Evolutionary conservation across 2,797 vertebrate genomes (phyloP).

Genomic region (Manis javanica): DNA sequence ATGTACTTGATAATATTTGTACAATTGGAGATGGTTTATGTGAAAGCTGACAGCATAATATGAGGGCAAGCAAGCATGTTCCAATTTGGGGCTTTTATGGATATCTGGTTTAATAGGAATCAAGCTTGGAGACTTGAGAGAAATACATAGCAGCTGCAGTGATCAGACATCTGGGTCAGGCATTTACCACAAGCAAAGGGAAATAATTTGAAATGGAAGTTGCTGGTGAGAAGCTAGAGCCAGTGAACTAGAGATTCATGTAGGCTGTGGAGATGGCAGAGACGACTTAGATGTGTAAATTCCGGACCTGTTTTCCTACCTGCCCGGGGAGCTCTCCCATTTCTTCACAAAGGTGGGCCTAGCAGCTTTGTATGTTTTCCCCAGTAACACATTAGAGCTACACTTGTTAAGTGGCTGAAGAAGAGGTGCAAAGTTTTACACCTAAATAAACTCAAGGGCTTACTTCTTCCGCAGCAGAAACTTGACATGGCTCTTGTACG

Average conservation of each 20-base stretch:
- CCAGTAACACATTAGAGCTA: background rate
- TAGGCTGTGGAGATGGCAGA: background rate
- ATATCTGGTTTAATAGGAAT: background rate
- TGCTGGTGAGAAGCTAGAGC: background rate
- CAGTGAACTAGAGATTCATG: background rate
- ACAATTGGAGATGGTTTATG: background rate
- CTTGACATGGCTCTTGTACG: background rate
- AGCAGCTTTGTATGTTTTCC: background rate
- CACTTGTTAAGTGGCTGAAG: background rate
- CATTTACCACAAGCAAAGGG: background rate
- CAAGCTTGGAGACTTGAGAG: background rate
- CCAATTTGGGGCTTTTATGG: constrained; percentile 14
- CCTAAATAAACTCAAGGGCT: background rate
- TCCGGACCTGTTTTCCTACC: background rate
- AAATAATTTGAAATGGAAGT: background rate
- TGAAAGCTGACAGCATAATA: background rate
- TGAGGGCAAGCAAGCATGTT: background rate
- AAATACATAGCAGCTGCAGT: background rate
- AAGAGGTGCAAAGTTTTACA: background rate
- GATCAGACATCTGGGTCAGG: constrained; percentile 8
- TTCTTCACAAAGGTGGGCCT: background rate
- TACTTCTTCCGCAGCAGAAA: background rate
- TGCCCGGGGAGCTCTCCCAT: background rate
- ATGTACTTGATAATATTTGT: constrained; percentile 8
- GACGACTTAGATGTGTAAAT: background rate